A percentile compares a stretch with the other conserved stretches of the same genome.
phyloP scores from a whole-genome alignment of 2,888 invertebrate genomes.

The Mantis religiosa region DNA sequence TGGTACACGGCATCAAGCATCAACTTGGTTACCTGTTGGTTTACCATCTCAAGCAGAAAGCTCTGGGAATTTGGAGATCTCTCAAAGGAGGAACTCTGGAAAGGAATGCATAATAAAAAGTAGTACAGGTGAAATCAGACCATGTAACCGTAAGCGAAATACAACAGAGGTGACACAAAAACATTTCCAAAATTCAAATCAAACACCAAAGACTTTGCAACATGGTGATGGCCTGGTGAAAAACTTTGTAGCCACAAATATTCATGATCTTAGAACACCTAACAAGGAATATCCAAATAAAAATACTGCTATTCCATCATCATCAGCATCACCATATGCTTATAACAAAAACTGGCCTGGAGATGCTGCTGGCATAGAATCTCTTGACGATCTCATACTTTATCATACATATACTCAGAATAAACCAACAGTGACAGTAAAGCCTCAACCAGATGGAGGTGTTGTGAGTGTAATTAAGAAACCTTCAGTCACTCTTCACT shows the following conservation, averaged over 20 bases:
- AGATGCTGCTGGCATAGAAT: slow-evolving; percentile 2
- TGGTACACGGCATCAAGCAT: background rate
- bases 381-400: slow-evolving; percentile 23
- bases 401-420: slow-evolving; percentile 28
- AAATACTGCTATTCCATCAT: background rate
- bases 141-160: background rate
- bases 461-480: slow-evolving; percentile 17
- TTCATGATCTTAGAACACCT: slow-evolving; percentile 10
- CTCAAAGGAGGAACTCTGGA: background rate
- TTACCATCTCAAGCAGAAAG: background rate
- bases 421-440: slow-evolving; percentile 3
- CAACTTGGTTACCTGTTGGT: background rate
- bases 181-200: too few relatives aligned
- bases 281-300: background rate
- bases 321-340: background rate
- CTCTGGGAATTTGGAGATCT: background rate
- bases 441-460: slow-evolving; percentile 4
- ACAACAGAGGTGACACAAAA: background rate
- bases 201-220: background rate
- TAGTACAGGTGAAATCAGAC: background rate
- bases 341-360: slow-evolving; percentile 18
- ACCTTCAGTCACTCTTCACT: slow-evolving; percentile 21
- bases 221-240: background rate
- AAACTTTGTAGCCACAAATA: slow-evolving; percentile 11
- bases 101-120: background rate